Percentiles rank a stretch among this genome's conserved stretches.
These are phyloP conservation scores for Chironex yamaguchii DNA, from an alignment of 30 jellyfish, hydroid and myxozoan genomes.

Conservation along the genomic window DNA sequence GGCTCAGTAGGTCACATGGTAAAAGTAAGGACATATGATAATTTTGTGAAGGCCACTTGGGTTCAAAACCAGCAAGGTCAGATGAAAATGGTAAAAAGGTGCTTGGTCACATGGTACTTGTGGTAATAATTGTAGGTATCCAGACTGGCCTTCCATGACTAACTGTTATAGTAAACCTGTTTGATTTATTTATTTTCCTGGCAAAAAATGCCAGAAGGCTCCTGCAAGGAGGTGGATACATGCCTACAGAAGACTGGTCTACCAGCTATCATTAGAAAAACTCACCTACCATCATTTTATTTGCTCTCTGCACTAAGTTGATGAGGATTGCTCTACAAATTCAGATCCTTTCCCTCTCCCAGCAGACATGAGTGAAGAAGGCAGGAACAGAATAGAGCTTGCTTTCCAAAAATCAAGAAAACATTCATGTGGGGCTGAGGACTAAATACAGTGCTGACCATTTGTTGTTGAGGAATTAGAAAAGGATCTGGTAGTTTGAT, in stretches of 20 bases:
- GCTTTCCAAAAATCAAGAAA: slow-evolving; percentile 1
- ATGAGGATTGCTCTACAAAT: slow-evolving; percentile 32
- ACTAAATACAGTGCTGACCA: too few species aligned
- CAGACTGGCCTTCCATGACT: slow-evolving; percentile 1
- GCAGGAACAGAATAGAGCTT: not conserved
- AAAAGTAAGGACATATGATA: too few species aligned
- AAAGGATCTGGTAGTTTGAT: slow-evolving; percentile 29
- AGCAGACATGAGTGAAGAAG: not conserved
- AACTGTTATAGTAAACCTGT: not conserved
- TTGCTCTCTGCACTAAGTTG: slow-evolving; percentile 42
- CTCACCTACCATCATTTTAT: slow-evolving; percentile 34
- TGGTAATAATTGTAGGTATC: not conserved
- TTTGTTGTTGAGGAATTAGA: slow-evolving; percentile 38
- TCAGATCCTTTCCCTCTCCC: not conserved
- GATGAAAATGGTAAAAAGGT: not conserved
- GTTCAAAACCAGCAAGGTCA: too few species aligned
- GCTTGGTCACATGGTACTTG: slow-evolving; percentile 18
- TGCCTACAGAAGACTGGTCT: slow-evolving; percentile 25
- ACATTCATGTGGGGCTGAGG: too few species aligned
- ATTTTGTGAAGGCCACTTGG: too few species aligned
- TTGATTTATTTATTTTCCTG: not conserved
- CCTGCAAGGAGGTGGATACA: slow-evolving; percentile 34
- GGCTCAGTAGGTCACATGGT: too few species aligned
- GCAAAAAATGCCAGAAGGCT: slow-evolving; percentile 27
- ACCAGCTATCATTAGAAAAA: slow-evolving; percentile 17